Evolutionary conservation across 1,140 invertebrate genomes (phyloP).

Genomic region (Eurytemora carolleeae): DNA sequence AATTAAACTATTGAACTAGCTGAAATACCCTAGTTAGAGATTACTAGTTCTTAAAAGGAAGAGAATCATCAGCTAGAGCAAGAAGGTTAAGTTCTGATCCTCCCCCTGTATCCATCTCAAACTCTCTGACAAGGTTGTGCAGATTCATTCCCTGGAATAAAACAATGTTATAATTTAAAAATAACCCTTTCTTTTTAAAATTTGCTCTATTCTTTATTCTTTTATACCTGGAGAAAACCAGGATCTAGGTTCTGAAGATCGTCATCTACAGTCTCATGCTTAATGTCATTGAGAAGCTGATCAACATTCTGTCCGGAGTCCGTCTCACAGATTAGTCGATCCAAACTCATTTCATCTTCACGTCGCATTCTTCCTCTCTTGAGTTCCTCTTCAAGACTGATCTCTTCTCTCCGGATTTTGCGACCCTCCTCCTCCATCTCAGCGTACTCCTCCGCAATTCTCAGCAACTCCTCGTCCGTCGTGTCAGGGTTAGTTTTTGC

Average conservation of each 20-base stretch:
- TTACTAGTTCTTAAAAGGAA: no score
- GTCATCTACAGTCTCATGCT: neutral
- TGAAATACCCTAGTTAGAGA: no score
- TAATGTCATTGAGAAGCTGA: neutral
- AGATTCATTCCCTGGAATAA: slow-evolving; percentile 14
- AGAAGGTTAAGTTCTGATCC: slow-evolving; percentile 7
- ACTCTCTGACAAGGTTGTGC: slow-evolving; percentile 4
- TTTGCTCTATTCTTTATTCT: neutral
- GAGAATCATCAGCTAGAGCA: slow-evolving; percentile 8
- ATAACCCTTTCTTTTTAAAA: no score
- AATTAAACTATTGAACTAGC: no score
- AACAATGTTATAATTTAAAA: neutral
- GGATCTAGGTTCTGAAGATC: neutral
- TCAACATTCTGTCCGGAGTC: neutral
- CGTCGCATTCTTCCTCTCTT: neutral
- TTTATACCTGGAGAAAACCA: neutral
- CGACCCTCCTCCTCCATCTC: neutral
- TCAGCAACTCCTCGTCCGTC: neutral
- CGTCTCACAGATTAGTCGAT: neutral
- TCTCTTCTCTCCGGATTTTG: neutral
- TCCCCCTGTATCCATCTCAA: slow-evolving; percentile 6
- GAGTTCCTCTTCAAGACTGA: neutral
- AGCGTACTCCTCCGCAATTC: neutral
- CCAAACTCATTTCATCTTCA: neutral
- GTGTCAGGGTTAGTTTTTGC: slow-evolving; percentile 5